Evolutionary conservation across 2,888 invertebrate genomes (phyloP).

Genomic region (Chaitophorus viminalis): DNA sequence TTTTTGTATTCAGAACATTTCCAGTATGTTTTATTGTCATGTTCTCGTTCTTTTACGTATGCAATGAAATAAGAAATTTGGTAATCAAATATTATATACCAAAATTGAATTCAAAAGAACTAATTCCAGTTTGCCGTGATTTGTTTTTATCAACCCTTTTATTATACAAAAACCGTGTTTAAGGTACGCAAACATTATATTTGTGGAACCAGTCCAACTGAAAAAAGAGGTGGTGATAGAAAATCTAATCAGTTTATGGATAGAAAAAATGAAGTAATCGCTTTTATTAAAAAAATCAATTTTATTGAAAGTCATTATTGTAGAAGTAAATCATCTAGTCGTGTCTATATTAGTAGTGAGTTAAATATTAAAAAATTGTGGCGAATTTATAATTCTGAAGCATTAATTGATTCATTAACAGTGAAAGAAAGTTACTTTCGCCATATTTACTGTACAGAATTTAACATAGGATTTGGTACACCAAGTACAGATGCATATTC

Average conservation of each 20-base stretch:
- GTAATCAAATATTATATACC: not conserved
- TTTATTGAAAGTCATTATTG: constrained; percentile 27
- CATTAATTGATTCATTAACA: not conserved
- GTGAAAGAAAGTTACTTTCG: constrained; percentile 25
- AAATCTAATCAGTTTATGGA: not conserved
- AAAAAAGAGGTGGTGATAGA: constrained; percentile 5
- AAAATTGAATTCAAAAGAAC: constrained; percentile 11
- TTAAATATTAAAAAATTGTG: constrained; percentile 26
- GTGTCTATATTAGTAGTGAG: not conserved
- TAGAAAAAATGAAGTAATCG: not conserved
- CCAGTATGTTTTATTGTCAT: too few relatives aligned
- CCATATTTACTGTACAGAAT: not conserved
- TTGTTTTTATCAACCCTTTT: constrained; percentile 40
- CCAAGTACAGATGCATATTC: too few relatives aligned
- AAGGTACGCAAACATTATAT: constrained; percentile 7
- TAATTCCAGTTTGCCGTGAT: constrained; percentile 36
- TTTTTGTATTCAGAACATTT: too few relatives aligned
- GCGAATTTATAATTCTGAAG: not conserved
- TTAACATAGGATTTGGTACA: too few relatives aligned
- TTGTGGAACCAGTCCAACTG: not conserved
- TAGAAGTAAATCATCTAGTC: constrained; percentile 19
- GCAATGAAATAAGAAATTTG: constrained; percentile 27
- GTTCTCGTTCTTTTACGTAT: too few relatives aligned
- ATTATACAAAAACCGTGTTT: constrained; percentile 15
- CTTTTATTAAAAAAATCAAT: constrained; percentile 24